phyloP scores from a whole-genome alignment of 1,140 invertebrate genomes.

The Drosophila miranda region DNA sequence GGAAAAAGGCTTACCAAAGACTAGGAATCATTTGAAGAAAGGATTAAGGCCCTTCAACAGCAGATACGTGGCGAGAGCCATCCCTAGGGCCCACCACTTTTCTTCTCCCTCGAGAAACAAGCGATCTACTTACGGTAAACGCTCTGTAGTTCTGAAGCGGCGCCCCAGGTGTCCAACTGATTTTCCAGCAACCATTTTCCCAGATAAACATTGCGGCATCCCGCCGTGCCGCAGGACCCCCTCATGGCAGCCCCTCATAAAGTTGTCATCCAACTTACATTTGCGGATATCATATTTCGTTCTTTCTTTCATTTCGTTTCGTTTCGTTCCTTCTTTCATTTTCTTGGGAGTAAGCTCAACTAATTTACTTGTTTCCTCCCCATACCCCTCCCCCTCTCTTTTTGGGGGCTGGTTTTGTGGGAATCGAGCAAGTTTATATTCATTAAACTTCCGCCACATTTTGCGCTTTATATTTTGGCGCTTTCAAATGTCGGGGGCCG shows the following conservation, averaged over 20 bases:
- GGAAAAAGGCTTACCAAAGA: no score
- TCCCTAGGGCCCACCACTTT: no score
- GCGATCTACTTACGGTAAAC: no score
- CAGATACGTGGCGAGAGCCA: no score
- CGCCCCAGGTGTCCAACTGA: slow-evolving; percentile 21
- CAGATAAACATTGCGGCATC: slow-evolving; percentile 46
- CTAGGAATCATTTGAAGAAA: no score
- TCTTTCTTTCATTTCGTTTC: background rate
- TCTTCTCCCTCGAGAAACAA: no score
- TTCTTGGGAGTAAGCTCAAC: slow-evolving; percentile 42
- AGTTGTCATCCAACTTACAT: slow-evolving; percentile 43
- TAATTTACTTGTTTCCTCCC: slow-evolving; percentile 72
- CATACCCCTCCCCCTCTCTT: slow-evolving; percentile 6
- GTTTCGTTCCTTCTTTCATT: background rate
- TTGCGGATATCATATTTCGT: slow-evolving; percentile 36
- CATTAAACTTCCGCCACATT: slow-evolving; percentile 77
- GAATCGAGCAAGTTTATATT: slow-evolving; percentile 70
- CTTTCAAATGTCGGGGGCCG: slow-evolving; percentile 46
- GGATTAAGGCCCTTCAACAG: no score
- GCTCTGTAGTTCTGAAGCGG: no score
- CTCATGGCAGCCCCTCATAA: slow-evolving; percentile 11
- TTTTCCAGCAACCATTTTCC: slow-evolving; percentile 4
- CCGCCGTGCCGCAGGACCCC: background rate
- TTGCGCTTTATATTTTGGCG: slow-evolving; percentile 65
- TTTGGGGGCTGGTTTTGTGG: slow-evolving; percentile 21